Evolutionary conservation across 2,113 vertebrate genomes (phyloP).

Genomic region (Corvus hawaiiensis): DNA sequence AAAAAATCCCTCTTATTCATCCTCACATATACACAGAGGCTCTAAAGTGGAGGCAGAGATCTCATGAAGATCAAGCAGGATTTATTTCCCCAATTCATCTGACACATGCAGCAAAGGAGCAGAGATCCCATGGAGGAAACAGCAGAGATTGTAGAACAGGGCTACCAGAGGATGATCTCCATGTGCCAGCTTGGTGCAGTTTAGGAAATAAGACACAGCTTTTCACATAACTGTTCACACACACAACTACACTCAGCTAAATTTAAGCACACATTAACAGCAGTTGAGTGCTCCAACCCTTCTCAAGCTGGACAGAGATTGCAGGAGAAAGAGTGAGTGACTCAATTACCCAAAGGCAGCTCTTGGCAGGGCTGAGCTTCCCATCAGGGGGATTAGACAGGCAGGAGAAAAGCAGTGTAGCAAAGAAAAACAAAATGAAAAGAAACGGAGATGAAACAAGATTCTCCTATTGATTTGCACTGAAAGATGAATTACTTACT

Average conservation of each 20-base stretch:
- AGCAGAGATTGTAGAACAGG: not conserved
- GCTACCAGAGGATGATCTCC: not conserved
- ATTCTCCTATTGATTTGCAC: conserved; percentile 20
- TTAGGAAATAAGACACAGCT: not conserved
- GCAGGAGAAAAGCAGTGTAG: not conserved
- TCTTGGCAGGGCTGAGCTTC: not conserved
- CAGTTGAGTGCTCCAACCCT: not conserved
- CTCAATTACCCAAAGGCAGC: not conserved
- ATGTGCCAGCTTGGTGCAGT: not conserved
- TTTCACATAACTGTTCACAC: not conserved
- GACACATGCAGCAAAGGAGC: not conserved
- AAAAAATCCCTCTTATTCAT: not conserved
- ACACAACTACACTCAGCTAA: not conserved
- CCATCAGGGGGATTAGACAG: not conserved
- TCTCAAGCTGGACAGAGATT: not conserved
- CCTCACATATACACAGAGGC: not conserved
- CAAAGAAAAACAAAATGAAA: conserved; percentile 33
- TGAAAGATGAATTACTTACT: conserved; percentile 19
- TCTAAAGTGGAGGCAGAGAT: not conserved
- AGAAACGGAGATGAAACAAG: not conserved
- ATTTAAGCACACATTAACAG: not conserved
- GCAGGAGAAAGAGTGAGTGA: not conserved
- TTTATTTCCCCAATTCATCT: not conserved
- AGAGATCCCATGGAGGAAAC: not conserved
- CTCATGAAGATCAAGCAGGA: not conserved